Evolutionary conservation across 2,797 vertebrate species (phyloP), one percentile per base, ranked within the genome.

Genomic region (Lepilemur septentrionalis): DNA sequence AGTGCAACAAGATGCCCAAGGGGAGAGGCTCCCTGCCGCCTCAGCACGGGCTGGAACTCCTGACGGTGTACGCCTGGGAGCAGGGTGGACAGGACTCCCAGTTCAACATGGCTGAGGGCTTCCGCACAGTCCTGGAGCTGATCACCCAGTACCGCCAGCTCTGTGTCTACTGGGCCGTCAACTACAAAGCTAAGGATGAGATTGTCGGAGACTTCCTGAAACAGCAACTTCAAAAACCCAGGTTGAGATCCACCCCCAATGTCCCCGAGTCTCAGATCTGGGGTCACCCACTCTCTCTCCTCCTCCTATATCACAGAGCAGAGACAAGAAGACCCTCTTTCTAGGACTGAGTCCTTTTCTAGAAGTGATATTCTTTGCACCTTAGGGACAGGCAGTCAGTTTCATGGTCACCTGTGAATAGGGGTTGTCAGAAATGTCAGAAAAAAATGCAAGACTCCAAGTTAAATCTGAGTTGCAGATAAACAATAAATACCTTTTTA

Each of bases 71-170:
- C 0, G 93, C 96, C 67, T 98, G 98, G 98, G 97, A 98, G 89
- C 30, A 95, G 75, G 95, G 93, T 0, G 2, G 96, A 7, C 1
- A 0, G 59, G 30, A 65, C 10, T 0, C 10, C 4, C 38, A 35
- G 8, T 98, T 98, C 89, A 28, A 38, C 75, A 97, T 94, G 95
- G 97, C 96, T 0, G 13, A 96, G 84, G 97, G 97, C 11, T 98
- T 98, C 84, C 95, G 92, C 50, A 98, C 97, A 0, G 97, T 98
- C 22, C 97, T 98, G 22, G 97, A 97, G 69, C 95, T 98, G 76
- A 38, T 98, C 48, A 48, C 30, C 48, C 76, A 92, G 18, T 72
- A 98, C 73, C 32, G 2, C 59, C 18, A 97, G 46, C 95, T 98
- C 80, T 41, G 97, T 4, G 1, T 98, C 89, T 97, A 97, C 41